Evolutionary conservation across 1,140 invertebrate genomes (phyloP), one percentile per base, ranked within the genome.

Genomic region (Platorchestia sp.): DNA sequence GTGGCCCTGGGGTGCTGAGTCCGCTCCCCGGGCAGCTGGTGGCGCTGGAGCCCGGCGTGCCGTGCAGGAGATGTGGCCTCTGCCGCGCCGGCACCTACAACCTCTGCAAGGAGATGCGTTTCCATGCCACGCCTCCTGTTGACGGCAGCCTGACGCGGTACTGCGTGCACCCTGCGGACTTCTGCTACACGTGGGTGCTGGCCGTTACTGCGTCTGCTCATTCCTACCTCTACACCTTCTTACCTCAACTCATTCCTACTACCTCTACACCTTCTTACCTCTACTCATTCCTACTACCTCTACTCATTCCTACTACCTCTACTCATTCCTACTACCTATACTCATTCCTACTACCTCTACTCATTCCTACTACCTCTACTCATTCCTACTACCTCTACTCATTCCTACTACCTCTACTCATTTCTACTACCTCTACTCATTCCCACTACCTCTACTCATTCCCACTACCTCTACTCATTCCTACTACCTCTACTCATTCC

Each of bases 401-500:
- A 98, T 36, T 99, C 99, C 41, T 99, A 99, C 97, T 99, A 99
- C 97, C 99, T 99, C 97, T 99, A 98, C 97, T 99, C 99, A 98
- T 99, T 96, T 97, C 96, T 96, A 40, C 86, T 51, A 51, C 47
- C 19, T 6, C 47, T 51, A 51, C 47, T 10, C 47, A 19, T 51
- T 6, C 6, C 7, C 19, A 51, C 47, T 51, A 51, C 47, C n/a
- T n/a, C n/a, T n/a, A n/a, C n/a, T n/a, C n/a, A n/a, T n/a, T n/a
- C n/a, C n/a, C n/a, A n/a, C n/a, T n/a, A n/a, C n/a, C n/a, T n/a
- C n/a, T n/a, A n/a, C n/a, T n/a, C n/a, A n/a, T n/a, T n/a, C n/a
- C n/a, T 1, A 75, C 27, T 19, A 75, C 27, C 36, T 10, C 59
- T 75, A 19, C 59, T 22, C 59, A 27, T 75, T 3, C 1, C 14